Evolutionary conservation across 2,113 vertebrate genomes (phyloP), one percentile per base, ranked within the genome.

Genomic region (human (Homo sapiens)): DNA sequence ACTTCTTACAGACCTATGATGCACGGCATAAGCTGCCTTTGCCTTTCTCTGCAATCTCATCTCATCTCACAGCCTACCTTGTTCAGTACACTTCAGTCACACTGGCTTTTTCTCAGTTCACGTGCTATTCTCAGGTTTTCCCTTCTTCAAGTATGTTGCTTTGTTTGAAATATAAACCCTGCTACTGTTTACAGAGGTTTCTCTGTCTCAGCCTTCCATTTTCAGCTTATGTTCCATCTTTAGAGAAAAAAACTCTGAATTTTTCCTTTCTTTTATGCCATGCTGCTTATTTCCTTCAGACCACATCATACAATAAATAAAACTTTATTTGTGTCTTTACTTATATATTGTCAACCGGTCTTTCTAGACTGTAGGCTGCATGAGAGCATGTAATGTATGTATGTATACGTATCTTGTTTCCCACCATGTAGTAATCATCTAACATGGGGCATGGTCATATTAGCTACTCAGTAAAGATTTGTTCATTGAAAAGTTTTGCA

Each of bases 41-140:
- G 7, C 23, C 48, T 45, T 3, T 57, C 22, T 85, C 5, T 30
- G 8, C 25, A 30, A 20, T 17, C 3, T 55, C 16, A 2, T 30
- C 8, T 8, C 16, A 8, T 23, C 7, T 55, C 16, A 4, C 25
- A 5, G 8, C 38, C 2, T 2, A 35, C 27, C 35, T 30, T 40
- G 10, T 14, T 81, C 16, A 5, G 40, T 8, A 40, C 9, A 5
- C 25, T 22, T 27, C 50, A 43, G 14, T 27, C n/a, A 32, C n/a
- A 20, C 50, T 22, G n/a, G 30, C 64, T 70, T 55, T 55, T 27
- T 57, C 57, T 75, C 50, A 73, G 50, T 18, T 57, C 25, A 0
- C 32, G 17, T 3, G 40, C 32, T 32, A 40, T 57, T 57, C 11
- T 6, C 27, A 8, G 17, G 17, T 22, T 43, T 3, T 73, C 17